Percentiles rank a stretch among this genome's conserved stretches.
These are phyloP conservation scores for Dicrostonyx torquatus DNA, from an alignment of 2,797 vertebrate genomes.

Conservation along the genomic window DNA sequence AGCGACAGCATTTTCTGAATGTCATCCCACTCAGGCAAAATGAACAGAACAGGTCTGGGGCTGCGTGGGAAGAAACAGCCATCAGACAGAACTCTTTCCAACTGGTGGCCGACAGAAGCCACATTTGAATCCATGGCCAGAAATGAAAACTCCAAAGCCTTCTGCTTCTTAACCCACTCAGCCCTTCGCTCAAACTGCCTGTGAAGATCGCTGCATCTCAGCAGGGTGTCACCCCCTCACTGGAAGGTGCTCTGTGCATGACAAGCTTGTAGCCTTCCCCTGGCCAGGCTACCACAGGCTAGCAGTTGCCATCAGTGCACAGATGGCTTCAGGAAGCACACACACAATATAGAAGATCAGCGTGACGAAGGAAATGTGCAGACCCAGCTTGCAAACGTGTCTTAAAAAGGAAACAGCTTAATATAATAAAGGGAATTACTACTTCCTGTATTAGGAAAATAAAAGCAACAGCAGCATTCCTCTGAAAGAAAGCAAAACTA, in stretches of 20 bases:
- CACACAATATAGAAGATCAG: conserved; percentile 68
- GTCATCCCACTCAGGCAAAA: neutral
- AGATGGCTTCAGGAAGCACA: conserved; percentile 80
- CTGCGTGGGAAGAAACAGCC: neutral
- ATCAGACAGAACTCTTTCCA: conserved; percentile 36
- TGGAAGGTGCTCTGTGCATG: conserved; percentile 25
- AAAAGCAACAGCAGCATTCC: conserved; percentile 77
- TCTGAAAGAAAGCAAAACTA: conserved; percentile 68
- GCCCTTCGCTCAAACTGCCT: neutral
- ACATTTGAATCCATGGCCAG: conserved; percentile 36
- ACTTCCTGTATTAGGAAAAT: conserved; percentile 84
- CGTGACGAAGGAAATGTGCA: conserved; percentile 66
- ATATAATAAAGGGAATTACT: conserved; percentile 81
- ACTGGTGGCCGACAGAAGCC: conserved; percentile 39
- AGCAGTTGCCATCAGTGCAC: conserved; percentile 71
- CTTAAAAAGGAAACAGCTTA: conserved; percentile 81
- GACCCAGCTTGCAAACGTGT: conserved; percentile 71
- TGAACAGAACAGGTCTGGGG: neutral
- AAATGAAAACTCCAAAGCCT: conserved; percentile 39
- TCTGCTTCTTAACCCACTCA: neutral
- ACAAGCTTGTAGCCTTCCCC: conserved; percentile 45
- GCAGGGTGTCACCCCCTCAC: neutral
- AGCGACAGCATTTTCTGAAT: conserved; percentile 50
- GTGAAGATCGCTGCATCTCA: conserved; percentile 36
- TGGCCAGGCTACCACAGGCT: conserved; percentile 61